Evolutionary conservation across 2,113 vertebrate species (phyloP), one percentile per base, ranked within the genome.

Genomic region (Lepus timidus): DNA sequence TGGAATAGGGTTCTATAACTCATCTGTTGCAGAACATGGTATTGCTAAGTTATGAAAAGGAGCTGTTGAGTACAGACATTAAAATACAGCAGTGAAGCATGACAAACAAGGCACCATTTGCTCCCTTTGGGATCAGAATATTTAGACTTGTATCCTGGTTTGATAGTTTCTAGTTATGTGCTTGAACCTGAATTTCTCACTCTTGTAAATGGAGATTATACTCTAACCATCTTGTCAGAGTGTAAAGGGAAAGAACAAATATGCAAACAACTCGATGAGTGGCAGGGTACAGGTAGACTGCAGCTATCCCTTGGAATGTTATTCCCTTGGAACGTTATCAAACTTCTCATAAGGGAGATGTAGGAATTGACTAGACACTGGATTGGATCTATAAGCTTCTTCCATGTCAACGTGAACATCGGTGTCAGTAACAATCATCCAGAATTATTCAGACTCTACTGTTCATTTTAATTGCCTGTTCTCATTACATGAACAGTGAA

Each of bases 91-190:
- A 14, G 3, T 55, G 11, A 2, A 23, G 16, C 25, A 49, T 3
- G 23, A 25, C 11, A 8, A 31, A 9, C 29, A 76, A 1, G 0
- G 20, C 22, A 68, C 23, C 58, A 20, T 3, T 0, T n/a, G 2
- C 25, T 64, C 11, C 8, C 11, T 31, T 58, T 23, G 61, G 13
- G 12, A 4, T 31, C 31, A 65, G 11, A 58, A 76, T 52, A 4
- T 13, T 70, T 58, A 33, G 9, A 65, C 0, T 19, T 22, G 33
- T 74, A 74, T 3, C 1, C 8, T 39, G 13, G 10, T 14, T 55
- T 39, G 9, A 82, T 20, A 33, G 1, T 68, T 81, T 62, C 13
- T 55, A 52, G 51, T 62, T 49, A 20, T 29, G 13, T 58, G n/a
- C 68, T n/a, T 52, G 49, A n/a, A 16, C 8, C 9, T 87, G 2